phyloP scores from a whole-genome alignment of 2,888 invertebrate species.

The Platycheirus albimanus region DNA sequence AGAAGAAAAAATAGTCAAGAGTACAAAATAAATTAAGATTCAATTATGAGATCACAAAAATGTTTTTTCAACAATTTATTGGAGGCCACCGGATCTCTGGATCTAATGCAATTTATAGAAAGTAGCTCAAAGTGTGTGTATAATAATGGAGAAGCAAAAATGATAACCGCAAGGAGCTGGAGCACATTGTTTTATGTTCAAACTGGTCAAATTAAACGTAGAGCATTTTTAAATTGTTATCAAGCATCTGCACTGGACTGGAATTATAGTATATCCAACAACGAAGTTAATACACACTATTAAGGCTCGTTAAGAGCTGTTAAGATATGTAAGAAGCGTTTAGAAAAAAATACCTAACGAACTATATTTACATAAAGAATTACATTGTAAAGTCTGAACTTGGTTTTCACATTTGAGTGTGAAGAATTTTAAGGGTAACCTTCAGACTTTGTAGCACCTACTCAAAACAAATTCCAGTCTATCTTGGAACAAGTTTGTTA shows the following conservation, averaged over 20 bases:
- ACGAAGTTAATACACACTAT: too few relatives aligned
- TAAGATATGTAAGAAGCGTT: background rate
- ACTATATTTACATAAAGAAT: background rate
- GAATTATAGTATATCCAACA: too few relatives aligned
- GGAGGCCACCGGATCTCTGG: constrained; percentile 42
- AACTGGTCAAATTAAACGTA: background rate
- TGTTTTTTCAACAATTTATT: constrained; percentile 33
- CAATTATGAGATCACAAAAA: constrained; percentile 66
- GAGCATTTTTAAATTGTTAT: background rate
- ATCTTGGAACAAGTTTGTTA: background rate
- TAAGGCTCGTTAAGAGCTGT: background rate
- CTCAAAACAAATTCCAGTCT: background rate
- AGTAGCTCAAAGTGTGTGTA: constrained; percentile 48
- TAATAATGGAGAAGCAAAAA: too few relatives aligned
- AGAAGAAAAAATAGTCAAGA: constrained; percentile 16
- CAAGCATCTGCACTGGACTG: background rate
- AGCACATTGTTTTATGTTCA: constrained; percentile 38
- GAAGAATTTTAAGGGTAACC: constrained; percentile 23
- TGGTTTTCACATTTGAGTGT: constrained; percentile 5
- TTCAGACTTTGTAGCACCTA: background rate
- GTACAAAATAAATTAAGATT: constrained; percentile 47
- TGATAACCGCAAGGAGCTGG: constrained; percentile 49
- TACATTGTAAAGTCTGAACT: background rate
- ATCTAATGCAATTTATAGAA: constrained; percentile 58
- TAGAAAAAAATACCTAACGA: background rate